phyloP scores from a whole-genome alignment of 1,140 invertebrate species.

The Drosophila kikkawai region DNA sequence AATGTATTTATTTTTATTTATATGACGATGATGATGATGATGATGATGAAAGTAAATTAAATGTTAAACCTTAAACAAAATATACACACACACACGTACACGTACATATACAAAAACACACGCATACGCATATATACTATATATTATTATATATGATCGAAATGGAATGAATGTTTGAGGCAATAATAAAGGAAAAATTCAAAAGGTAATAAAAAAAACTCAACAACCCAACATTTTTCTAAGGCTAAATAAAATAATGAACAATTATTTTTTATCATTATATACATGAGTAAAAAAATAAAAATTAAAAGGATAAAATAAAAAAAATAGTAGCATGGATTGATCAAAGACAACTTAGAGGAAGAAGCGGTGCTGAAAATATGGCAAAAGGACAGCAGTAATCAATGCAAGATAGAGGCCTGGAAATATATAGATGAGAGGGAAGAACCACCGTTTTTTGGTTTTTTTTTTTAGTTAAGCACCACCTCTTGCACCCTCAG shows the following conservation, averaged over 20 bases:
- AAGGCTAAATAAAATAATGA: conserved; percentile 35
- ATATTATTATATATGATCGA: conserved; percentile 41
- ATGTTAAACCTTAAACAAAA: conserved; percentile 82
- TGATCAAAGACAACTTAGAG: conserved; percentile 28
- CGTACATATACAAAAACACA: conserved; percentile 46
- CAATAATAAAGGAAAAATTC: conserved; percentile 39
- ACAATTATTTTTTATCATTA: conserved; percentile 43
- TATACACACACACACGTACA: conserved; percentile 59
- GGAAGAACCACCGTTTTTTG: conserved; percentile 40
- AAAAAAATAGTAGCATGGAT: conserved; percentile 23
- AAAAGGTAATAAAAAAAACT: conserved; percentile 9
- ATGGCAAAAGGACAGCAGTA: neutral
- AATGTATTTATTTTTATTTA: conserved; percentile 81
- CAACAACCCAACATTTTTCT: conserved; percentile 29
- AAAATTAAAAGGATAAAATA: neutral
- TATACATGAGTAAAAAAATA: conserved; percentile 24
- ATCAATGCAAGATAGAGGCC: conserved; percentile 26
- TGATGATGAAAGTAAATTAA: conserved; percentile 78
- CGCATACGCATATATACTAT: conserved; percentile 46
- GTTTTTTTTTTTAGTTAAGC: conserved; percentile 12
- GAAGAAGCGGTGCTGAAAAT: conserved; percentile 24
- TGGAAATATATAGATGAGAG: conserved; percentile 10
- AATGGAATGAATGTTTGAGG: conserved; percentile 33
- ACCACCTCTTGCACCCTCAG: conserved; percentile 15
- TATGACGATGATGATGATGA: conserved; percentile 62